phyloP scores from a whole-genome alignment of 2,113 vertebrate species.

The Nestor notabilis region DNA sequence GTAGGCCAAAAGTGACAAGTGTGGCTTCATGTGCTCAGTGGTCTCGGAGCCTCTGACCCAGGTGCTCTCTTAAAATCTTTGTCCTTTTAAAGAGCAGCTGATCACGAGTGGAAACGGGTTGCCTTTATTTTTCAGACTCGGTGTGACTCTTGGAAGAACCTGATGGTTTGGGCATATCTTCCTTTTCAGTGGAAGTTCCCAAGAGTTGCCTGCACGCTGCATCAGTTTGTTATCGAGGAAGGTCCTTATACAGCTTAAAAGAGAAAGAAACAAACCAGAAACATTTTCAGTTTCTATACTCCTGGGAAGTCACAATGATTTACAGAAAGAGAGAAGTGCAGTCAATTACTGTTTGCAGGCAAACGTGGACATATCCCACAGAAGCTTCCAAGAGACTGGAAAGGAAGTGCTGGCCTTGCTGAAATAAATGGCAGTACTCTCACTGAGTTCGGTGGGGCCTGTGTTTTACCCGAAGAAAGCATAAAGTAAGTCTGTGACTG shows the following conservation, averaged over 20 bases:
- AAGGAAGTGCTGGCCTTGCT: neutral
- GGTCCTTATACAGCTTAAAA: neutral
- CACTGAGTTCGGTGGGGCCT: neutral
- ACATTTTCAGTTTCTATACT: neutral
- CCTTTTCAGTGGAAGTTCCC: neutral
- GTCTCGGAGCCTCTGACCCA: neutral
- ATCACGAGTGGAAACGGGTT: neutral
- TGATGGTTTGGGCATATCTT: fast-evolving
- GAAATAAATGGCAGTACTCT: neutral
- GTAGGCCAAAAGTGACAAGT: neutral
- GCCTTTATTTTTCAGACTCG: neutral
- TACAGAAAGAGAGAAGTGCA: neutral
- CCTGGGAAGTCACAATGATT: neutral
- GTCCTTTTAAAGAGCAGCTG: neutral
- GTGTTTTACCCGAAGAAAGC: neutral
- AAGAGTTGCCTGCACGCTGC: neutral
- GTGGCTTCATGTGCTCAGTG: neutral
- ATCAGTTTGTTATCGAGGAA: neutral
- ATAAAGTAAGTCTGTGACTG: neutral
- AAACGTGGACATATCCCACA: neutral
- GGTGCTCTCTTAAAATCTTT: neutral
- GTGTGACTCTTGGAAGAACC: neutral
- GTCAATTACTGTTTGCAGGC: neutral
- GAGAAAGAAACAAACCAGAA: neutral
- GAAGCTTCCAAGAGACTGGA: neutral